Conservation (phyloP, 2,888 invertebrate genomes). For the Odontocolon sp. region DNA sequence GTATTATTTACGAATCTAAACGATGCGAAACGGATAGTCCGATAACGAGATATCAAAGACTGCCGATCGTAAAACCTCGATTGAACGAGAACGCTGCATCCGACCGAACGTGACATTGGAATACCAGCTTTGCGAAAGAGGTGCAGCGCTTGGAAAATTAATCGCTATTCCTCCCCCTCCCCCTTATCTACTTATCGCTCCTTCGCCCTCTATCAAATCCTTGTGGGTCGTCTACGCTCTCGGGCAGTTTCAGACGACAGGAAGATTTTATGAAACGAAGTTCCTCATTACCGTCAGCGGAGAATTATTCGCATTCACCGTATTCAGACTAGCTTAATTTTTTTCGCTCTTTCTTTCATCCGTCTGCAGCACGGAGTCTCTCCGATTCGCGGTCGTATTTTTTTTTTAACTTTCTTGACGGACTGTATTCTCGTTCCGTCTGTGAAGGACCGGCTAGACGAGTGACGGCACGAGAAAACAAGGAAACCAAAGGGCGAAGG, state of each 20-base stretch:
- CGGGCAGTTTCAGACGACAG: no score
- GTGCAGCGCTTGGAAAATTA: no score
- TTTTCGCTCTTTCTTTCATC: no score
- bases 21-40: not conserved
- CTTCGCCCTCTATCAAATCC: no score
- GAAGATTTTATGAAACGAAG: no score
- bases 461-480: constrained; percentile 19
- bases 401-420: no score
- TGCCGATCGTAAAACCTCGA: constrained; percentile 30
- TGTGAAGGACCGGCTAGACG: constrained; percentile 20
- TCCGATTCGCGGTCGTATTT: not conserved
- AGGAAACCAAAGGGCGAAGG: not conserved
- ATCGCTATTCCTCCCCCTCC: no score
- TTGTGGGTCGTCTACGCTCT: no score
- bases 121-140: not conserved
- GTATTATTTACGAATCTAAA: constrained; percentile 44
- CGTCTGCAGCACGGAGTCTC: not conserved
- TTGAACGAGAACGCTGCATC: not conserved
- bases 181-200: no score
- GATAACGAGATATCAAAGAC: constrained; percentile 34
- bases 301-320: no score
- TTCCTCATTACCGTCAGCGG: no score
- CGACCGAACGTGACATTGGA: not conserved
- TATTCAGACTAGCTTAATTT: no score
- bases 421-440: not conserved